Evolutionary conservation across 2,888 invertebrate genomes (phyloP), one percentile per base, ranked within the genome.

Genomic region (Hydraecia micacea): DNA sequence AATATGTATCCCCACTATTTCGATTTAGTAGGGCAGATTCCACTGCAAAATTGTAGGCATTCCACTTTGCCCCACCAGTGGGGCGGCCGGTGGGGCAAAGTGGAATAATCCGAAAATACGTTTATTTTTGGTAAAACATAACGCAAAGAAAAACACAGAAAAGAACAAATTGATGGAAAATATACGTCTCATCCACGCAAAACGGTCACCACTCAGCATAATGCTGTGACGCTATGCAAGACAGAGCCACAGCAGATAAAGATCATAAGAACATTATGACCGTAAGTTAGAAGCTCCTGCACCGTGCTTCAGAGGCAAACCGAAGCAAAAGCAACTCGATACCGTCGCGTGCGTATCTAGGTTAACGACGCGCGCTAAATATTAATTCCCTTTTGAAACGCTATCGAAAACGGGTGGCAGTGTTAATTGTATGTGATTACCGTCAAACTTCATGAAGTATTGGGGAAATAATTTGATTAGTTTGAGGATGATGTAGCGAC

Each of bases 301-400:
- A 52, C 21, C n/a, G 9, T 32, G 36, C 42, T 79, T 72, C 60
- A 36, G 28, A n/a, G 0, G 28, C 36, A 1, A 39, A 32, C 65
- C 21, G 42, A 60, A 72, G 32, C n/a, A 28, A 72, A 67, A 58
- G 39, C 72, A 42, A 75, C 79, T 62, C 79, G 74, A 77, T 73
- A 68, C 21, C 55, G 36, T 81, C 80, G 80, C 86, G 84, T 85
- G 84, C 65, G 63, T 86, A 85, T 83, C 75, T 85, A 73, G 85
- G 85, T 86, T 83, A 85, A 86, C 75, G 69, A 42, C 36, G 9
- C 49, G 36, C 63, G 68, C 77, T 85, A 75, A 86, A 86, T 86
- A 85, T 85, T 83, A 80, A 83, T 83, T 75, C 80, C 70, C 55
- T 65, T 77, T 80, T 58, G 55, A 75, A 86, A 86, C 67, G 73